phyloP scores from a whole-genome alignment of 2,113 vertebrate genomes.

The Rhizomys pruinosus region DNA sequence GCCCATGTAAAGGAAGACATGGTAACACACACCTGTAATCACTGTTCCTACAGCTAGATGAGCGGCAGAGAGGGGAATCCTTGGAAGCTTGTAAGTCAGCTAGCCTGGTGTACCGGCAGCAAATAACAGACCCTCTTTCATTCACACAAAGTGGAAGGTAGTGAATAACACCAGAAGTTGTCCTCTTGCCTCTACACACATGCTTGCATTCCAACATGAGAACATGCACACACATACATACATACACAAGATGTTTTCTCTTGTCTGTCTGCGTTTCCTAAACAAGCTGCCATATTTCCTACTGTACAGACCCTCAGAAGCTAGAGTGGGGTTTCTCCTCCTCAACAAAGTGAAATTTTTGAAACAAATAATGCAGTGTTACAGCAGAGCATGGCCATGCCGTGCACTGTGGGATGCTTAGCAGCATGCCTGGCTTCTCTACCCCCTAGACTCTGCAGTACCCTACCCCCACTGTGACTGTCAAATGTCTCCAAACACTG shows the following conservation, averaged over 20 bases:
- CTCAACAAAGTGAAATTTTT: neutral
- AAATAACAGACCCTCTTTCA: neutral
- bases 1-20: too few species aligned
- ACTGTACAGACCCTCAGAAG: neutral
- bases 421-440: neutral
- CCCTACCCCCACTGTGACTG: neutral
- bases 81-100: neutral
- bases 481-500: neutral
- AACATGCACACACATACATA: neutral
- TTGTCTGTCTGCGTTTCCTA: conserved; percentile 9
- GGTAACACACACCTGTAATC: neutral
- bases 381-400: accelerated
- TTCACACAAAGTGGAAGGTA: neutral
- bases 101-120: too few species aligned
- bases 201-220: too few species aligned
- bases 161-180: neutral
- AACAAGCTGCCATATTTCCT: neutral
- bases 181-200: neutral
- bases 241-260: neutral
- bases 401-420: accelerated
- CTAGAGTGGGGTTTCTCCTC: neutral
- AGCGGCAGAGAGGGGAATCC: neutral
- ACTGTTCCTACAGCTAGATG: neutral
- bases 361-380: neutral
- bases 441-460: neutral